These are phyloP conservation scores for Glaucomys volans DNA, from an alignment of 2,113 vertebrate species.

Conservation along the genomic window DNA sequence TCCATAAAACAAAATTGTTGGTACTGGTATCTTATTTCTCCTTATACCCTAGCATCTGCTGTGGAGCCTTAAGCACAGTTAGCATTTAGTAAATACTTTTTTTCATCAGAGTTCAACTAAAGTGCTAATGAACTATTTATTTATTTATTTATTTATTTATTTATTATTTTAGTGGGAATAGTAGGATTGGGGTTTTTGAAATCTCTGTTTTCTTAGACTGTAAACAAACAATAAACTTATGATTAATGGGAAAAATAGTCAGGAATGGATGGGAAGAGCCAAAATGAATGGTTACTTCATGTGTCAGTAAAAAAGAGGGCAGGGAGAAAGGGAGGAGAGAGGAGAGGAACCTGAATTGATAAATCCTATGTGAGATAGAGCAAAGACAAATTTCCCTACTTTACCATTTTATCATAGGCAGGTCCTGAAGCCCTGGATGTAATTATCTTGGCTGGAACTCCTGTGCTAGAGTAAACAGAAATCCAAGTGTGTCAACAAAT, in stretches of 20 bases:
- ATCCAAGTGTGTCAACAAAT: conserved; percentile 64
- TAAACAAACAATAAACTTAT: background rate
- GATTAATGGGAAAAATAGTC: background rate
- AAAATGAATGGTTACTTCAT: background rate
- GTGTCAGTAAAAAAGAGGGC: background rate
- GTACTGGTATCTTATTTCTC: background rate
- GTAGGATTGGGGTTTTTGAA: background rate
- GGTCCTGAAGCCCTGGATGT: background rate
- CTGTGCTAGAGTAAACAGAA: conserved; percentile 61
- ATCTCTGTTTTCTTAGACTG: background rate
- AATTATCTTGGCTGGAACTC: conserved; percentile 56
- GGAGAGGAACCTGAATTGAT: background rate
- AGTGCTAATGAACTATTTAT: background rate
- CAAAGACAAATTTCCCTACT: conserved; percentile 4
- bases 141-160: no score
- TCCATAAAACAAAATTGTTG: background rate
- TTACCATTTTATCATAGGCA: conserved; percentile 32
- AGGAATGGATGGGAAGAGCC: background rate
- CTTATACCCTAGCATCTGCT: background rate
- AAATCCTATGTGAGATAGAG: background rate
- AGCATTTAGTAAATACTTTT: background rate
- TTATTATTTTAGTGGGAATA: background rate
- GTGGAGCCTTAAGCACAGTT: background rate
- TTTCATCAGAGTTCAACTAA: background rate
- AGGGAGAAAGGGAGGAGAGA: background rate